Evolutionary conservation across 2,888 invertebrate species (phyloP).

Genomic region (Dryobota labecula): DNA sequence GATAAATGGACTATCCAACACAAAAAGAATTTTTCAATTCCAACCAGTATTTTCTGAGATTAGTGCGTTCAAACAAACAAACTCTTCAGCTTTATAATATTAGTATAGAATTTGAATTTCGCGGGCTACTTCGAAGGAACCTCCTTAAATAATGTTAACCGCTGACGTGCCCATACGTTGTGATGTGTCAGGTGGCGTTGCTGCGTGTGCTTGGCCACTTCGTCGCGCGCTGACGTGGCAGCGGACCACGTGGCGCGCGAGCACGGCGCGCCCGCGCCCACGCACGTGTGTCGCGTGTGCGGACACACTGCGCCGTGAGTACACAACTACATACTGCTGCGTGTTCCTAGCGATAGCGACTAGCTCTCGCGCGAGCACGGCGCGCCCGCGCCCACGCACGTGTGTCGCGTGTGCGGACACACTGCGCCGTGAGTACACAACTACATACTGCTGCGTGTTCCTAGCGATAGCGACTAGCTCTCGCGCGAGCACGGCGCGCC

Average conservation of each 20-base stretch:
- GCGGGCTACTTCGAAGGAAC: no score
- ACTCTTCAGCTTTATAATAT: no score
- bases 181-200: slow-evolving; percentile 79
- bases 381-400: slow-evolving; percentile 75
- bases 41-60: no score
- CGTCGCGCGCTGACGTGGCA: slow-evolving; percentile 81
- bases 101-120: no score
- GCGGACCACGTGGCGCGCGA: slow-evolving; percentile 81
- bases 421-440: no score
- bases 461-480: no score
- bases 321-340: slow-evolving; percentile 62
- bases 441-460: no score
- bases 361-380: slow-evolving; percentile 70
- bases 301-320: slow-evolving; percentile 67
- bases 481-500: no score
- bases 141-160: no score
- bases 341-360: slow-evolving; percentile 66
- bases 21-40: no score
- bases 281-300: slow-evolving; percentile 78
- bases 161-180: not conserved
- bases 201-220: slow-evolving; percentile 58
- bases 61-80: no score
- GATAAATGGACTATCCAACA: no score
- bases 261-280: slow-evolving; percentile 69
- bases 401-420: slow-evolving; percentile 47